phyloP scores from a whole-genome alignment of 1,140 invertebrate species.

The Drosophila sp. region DNA sequence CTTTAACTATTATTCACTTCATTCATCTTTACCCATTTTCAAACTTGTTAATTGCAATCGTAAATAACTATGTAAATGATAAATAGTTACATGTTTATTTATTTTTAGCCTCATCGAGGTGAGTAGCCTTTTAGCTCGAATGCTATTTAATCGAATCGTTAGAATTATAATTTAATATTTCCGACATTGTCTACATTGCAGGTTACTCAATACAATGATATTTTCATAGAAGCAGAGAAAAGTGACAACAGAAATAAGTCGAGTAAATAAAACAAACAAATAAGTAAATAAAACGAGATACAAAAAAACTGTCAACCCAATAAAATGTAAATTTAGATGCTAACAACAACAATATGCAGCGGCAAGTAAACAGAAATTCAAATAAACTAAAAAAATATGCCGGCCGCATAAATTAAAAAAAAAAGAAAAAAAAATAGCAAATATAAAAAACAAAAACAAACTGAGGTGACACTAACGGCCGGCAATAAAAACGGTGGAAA shows the following conservation, averaged over 20 bases:
- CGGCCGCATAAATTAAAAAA: constrained; percentile 63
- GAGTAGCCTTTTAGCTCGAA: constrained; percentile 2
- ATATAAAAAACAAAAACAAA: constrained; percentile 42
- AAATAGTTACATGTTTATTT: not conserved
- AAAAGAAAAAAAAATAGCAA: constrained; percentile 30
- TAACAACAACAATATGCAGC: constrained; percentile 29
- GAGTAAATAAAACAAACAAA: constrained; percentile 50
- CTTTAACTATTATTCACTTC: constrained; percentile 5
- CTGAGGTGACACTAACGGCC: constrained; percentile 45
- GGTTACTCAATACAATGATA: constrained; percentile 64
- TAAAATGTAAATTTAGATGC: constrained; percentile 75
- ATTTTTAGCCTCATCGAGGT: constrained; percentile 1
- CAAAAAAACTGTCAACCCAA: constrained; percentile 60
- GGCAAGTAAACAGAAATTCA: constrained; percentile 46
- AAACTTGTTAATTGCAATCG: not conserved
- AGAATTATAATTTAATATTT: constrained; percentile 30
- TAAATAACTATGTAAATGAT: constrained; percentile 3
- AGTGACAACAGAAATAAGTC: constrained; percentile 28
- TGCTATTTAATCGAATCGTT: constrained; percentile 5
- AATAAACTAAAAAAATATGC: constrained; percentile 56
- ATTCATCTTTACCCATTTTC: not conserved
- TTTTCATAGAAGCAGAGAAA: constrained; percentile 42
- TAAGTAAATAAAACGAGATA: constrained; percentile 45
- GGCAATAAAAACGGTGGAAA: constrained; percentile 26
- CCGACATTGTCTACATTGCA: constrained; percentile 26